phyloP scores from a whole-genome alignment of 2,797 vertebrate genomes.

The Leuciscus waleckii region DNA sequence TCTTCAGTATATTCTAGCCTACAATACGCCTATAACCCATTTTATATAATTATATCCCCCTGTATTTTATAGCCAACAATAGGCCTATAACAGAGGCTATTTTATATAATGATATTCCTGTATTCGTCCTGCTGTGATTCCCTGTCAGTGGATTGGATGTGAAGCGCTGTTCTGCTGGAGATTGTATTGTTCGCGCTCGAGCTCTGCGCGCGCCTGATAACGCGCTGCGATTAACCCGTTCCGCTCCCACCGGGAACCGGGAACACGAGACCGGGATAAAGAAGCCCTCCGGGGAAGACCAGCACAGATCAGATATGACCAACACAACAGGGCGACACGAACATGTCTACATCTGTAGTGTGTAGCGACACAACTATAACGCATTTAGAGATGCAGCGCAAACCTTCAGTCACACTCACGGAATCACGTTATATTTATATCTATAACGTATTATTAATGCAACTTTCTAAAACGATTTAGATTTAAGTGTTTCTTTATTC shows the following conservation, averaged over 20 bases:
- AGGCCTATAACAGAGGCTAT: too few relatives aligned
- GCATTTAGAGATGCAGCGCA: background rate
- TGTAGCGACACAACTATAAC: too few relatives aligned
- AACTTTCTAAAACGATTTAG: background rate
- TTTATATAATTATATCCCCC: too few relatives aligned
- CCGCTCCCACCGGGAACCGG: slow-evolving; percentile 24
- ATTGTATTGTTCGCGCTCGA: slow-evolving; percentile 65
- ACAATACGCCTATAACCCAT: too few relatives aligned
- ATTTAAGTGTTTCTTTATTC: background rate
- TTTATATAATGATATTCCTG: too few relatives aligned
- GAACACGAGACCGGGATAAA: slow-evolving; percentile 1
- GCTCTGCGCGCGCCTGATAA: slow-evolving; percentile 87
- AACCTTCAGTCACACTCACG: background rate
- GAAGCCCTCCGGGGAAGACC: background rate
- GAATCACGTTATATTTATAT: background rate
- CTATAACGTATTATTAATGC: too few relatives aligned
- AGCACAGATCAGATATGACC: background rate
- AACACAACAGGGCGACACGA: background rate
- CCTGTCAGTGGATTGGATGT: slow-evolving; percentile 38
- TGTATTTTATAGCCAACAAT: too few relatives aligned
- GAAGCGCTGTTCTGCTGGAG: slow-evolving; percentile 59
- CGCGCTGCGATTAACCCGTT: slow-evolving; percentile 77
- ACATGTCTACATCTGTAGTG: too few relatives aligned
- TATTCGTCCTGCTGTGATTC: background rate
- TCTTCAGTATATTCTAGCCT: too few relatives aligned